Conservation (phyloP, 1,140 invertebrate genomes). For the Procambarus virginalis region DNA sequence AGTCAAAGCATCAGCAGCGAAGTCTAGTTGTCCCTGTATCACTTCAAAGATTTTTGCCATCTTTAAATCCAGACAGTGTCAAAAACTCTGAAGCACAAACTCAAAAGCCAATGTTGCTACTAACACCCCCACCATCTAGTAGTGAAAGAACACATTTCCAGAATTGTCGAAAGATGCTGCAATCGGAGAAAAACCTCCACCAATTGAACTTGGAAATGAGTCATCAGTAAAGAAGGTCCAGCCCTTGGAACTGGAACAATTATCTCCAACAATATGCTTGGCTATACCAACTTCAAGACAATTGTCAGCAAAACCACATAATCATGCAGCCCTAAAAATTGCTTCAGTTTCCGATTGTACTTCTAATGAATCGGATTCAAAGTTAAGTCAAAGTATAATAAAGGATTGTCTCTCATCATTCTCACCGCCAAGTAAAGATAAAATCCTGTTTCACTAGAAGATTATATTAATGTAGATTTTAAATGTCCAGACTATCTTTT, state of each 20-base stretch:
- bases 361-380: not conserved
- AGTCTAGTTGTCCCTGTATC: not conserved
- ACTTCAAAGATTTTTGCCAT: not conserved
- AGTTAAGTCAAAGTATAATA: not conserved
- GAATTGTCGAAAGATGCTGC: not conserved
- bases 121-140: not conserved
- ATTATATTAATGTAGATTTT: not conserved
- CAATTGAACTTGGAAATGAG: not conserved
- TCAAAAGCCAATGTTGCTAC: not conserved
- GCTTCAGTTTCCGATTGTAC: not conserved
- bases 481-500: not conserved
- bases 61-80: not conserved
- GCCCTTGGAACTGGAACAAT: not conserved
- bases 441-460: not conserved
- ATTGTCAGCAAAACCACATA: not conserved
- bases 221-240: not conserved
- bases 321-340: not conserved
- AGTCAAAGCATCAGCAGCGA: not conserved
- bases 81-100: not conserved
- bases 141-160: not conserved
- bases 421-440: not conserved
- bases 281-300: not conserved
- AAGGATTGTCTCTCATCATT: constrained; percentile 10
- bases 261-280: not conserved
- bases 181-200: not conserved